A percentile compares a stretch with the other conserved stretches of the same genome.
These are phyloP conservation scores for Acestrorhynchus altus DNA, from an alignment of 2,797 vertebrate genomes.

Conservation along the genomic window DNA sequence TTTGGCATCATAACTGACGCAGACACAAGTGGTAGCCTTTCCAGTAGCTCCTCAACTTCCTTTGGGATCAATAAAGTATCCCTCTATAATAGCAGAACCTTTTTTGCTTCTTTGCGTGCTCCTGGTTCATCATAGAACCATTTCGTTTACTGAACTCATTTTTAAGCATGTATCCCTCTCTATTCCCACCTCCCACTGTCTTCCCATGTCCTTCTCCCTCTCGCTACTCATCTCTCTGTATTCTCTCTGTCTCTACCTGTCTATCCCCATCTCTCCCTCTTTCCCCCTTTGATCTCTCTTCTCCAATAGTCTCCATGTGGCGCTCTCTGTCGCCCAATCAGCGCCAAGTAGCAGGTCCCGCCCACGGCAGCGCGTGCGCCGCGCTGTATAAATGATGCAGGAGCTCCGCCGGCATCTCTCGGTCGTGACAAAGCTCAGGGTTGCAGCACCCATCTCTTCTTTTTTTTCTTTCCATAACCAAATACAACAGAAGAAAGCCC, in stretches of 20 bases:
- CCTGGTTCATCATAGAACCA: too few relatives aligned
- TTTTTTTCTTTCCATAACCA: slow-evolving; percentile 71
- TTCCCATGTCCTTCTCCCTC: background rate
- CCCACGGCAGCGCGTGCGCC: slow-evolving; percentile 81
- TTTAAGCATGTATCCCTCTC: too few relatives aligned
- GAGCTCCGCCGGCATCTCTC: slow-evolving; percentile 83
- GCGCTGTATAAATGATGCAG: slow-evolving; percentile 88
- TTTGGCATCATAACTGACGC: too few relatives aligned
- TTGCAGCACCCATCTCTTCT: slow-evolving; percentile 79
- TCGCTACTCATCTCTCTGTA: too few relatives aligned
- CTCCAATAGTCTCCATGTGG: slow-evolving; percentile 77
- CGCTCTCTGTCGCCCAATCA: slow-evolving; percentile 81
- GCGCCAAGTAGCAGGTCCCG: slow-evolving; percentile 77
- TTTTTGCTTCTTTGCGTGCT: too few relatives aligned
- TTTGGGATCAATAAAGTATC: too few relatives aligned
- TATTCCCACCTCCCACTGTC: too few relatives aligned
- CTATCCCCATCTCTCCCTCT: background rate
- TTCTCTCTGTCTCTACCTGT: background rate
- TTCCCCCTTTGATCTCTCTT: slow-evolving; percentile 65
- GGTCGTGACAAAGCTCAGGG: slow-evolving; percentile 83
- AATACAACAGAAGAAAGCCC: slow-evolving; percentile 50
- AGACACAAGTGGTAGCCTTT: too few relatives aligned
- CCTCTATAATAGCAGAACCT: too few relatives aligned
- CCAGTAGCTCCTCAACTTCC: too few relatives aligned
- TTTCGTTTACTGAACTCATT: too few relatives aligned